A percentile compares a stretch with the other conserved stretches of the same genome.
Conservation (phyloP, 2,797 vertebrate genomes). For the Xiphophorus birchmanni region DNA sequence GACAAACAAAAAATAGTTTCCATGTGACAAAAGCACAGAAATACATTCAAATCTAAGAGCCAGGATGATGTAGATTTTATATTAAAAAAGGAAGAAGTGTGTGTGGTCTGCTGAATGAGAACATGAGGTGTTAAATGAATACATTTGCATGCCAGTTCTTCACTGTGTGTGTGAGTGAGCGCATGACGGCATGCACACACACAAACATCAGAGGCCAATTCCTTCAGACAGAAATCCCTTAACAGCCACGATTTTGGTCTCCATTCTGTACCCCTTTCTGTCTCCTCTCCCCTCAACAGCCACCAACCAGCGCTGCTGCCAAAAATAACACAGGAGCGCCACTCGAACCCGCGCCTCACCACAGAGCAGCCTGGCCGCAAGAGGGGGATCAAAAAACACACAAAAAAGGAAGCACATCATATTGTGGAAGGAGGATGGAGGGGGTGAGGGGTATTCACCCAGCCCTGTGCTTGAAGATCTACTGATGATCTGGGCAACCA, state of each 20-base stretch:
- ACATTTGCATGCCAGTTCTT: constrained; percentile 50
- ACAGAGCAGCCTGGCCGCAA: constrained; percentile 78
- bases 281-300: constrained; percentile 82
- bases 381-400: constrained; percentile 88
- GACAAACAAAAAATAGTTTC: constrained; percentile 56
- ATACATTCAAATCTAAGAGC: constrained; percentile 12
- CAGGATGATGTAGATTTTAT: constrained; percentile 3
- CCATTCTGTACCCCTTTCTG: constrained; percentile 71
- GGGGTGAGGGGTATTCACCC: constrained; percentile 68
- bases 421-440: constrained; percentile 75
- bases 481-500: constrained; percentile 82
- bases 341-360: constrained; percentile 84
- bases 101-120: constrained; percentile 55
- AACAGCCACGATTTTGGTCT: constrained; percentile 82
- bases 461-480: constrained; percentile 80
- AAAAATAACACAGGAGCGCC: constrained; percentile 90
- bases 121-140: constrained; percentile 61
- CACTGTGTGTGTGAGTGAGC: constrained; percentile 16
- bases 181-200: constrained; percentile 18
- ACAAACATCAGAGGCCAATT: constrained; percentile 83
- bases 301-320: constrained; percentile 85
- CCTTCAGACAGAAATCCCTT: constrained; percentile 84
- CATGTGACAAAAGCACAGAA: constrained; percentile 45
- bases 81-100: constrained; percentile 20
- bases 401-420: constrained; percentile 88